Base-by-base conservation (phyloP, 2,797 vertebrate genomes). In the Neopelma chrysocephalum region DNA sequence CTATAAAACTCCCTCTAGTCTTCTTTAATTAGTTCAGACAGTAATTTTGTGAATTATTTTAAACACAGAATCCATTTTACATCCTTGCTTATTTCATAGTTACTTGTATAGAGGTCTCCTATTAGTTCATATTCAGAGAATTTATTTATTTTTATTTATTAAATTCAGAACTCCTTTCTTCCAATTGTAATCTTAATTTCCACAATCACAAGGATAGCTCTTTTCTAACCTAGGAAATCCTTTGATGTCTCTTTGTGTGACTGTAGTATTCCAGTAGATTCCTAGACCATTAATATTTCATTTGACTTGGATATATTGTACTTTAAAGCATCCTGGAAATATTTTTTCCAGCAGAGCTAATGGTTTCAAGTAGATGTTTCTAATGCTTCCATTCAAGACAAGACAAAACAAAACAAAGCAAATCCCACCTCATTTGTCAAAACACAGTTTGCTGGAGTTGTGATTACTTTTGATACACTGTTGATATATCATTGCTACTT, bases 41-140 rank as follows among this genome's bases (percentile, higher is more conserved):
- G 80, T 95, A 95, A 96, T 96, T 95, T 75, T 87, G 71, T 87
- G 83, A 89, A 91, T 95, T 93, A 93, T 93, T 95, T 96, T 89
- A 96, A 96, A 95, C 80, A 85, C 31, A 71, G 71, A 94, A 92
- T 92, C 66, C 40, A 36, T 83, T 86, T 91, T 42, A 66, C 38
- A 95, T 64, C 80, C 73, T 93, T 79, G 43, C 61, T 84, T 70
- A 80, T 84, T 93, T 94, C 78, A 91, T 48, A 90, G 83, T 92
- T 48, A 68, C 82, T 87, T 84, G 34, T 71, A 56, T n/a, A 60
- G 68, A 79, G 42, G 17, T 86, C 36, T 88, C 21, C 42, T 87
- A 66, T 51, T 70, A 86, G 48, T 26, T 42, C 8, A 15, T 78
- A 91, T 60, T 57, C 48, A 79, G 48, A 83, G 13, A 94, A 81